Evolutionary conservation across 2,888 invertebrate genomes (phyloP).

Genomic region (Frankliniella fusca): DNA sequence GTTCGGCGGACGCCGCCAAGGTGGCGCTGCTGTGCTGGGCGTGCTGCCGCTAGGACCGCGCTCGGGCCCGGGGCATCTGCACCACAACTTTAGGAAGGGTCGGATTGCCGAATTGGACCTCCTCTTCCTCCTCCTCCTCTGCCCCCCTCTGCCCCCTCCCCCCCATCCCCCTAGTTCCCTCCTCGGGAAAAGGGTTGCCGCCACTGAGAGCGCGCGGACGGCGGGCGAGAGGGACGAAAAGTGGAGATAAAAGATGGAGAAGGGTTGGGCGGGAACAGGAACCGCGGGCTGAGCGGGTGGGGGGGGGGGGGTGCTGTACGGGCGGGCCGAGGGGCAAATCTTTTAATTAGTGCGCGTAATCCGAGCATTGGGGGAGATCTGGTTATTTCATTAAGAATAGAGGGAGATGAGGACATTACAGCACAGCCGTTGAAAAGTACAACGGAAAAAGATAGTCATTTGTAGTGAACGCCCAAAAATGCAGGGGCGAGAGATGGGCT

Average conservation of each 20-base stretch:
- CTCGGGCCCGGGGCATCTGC: not conserved
- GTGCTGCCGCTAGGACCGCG: too few relatives aligned
- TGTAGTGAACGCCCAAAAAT: too few relatives aligned
- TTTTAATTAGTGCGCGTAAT: constrained; percentile 25
- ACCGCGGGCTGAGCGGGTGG: not conserved
- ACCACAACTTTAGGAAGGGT: constrained; percentile 4
- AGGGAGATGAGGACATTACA: constrained; percentile 20
- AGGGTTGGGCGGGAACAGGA: not conserved
- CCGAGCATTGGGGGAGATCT: constrained; percentile 25
- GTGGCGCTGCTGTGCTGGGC: too few relatives aligned
- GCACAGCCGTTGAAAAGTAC: not conserved
- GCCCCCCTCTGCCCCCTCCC: not conserved
- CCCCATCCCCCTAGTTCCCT: not conserved
- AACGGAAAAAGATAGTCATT: too few relatives aligned
- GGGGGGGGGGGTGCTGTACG: not conserved
- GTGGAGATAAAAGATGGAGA: not conserved
- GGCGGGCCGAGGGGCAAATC: not conserved
- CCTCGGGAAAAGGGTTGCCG: constrained; percentile 7
- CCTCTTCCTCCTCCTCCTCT: not conserved
- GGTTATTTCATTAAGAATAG: constrained; percentile 25
- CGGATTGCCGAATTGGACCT: constrained; percentile 11
- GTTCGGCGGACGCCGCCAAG: not conserved
- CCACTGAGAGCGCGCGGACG: not conserved
- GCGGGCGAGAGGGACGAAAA: not conserved
- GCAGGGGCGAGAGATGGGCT: too few relatives aligned